Conservation (phyloP, 2,888 invertebrate species). For the Xanthia icteritia region DNA sequence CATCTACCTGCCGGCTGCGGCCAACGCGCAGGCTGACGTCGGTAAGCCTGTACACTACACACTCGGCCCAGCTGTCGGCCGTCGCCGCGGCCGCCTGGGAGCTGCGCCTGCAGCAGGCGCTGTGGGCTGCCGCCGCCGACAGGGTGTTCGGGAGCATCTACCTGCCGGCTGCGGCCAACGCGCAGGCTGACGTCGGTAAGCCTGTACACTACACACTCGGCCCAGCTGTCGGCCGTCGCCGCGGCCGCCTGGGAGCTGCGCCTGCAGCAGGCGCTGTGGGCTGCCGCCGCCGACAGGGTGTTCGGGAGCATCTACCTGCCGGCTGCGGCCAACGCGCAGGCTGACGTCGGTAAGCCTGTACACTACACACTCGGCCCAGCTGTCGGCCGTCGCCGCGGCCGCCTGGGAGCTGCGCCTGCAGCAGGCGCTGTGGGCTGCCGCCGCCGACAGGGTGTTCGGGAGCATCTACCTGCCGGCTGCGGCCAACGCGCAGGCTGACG, state of each 20-base stretch:
- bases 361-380: conserved; percentile 98
- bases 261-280: no score
- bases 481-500: conserved; percentile 91
- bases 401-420: conserved; percentile 97
- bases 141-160: no score
- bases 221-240: no score
- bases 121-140: conserved; percentile 92
- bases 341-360: conserved; percentile 77
- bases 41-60: conserved; percentile 76
- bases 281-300: conserved; percentile 92
- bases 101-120: conserved; percentile 93
- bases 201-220: no score
- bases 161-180: no score
- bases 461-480: conserved; percentile 98
- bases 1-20: conserved; percentile 98
- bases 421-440: conserved; percentile 95
- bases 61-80: conserved; percentile 97
- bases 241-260: no score
- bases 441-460: conserved; percentile 95
- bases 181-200: no score
- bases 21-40: conserved; percentile 89
- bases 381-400: conserved; percentile 95
- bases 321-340: conserved; percentile 94
- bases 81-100: conserved; percentile 98
- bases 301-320: conserved; percentile 98